Percentiles rank a stretch among this genome's conserved stretches.
These are phyloP conservation scores for Chloroclystis v-ata DNA, from an alignment of 2,888 invertebrate genomes.

Conservation along the genomic window DNA sequence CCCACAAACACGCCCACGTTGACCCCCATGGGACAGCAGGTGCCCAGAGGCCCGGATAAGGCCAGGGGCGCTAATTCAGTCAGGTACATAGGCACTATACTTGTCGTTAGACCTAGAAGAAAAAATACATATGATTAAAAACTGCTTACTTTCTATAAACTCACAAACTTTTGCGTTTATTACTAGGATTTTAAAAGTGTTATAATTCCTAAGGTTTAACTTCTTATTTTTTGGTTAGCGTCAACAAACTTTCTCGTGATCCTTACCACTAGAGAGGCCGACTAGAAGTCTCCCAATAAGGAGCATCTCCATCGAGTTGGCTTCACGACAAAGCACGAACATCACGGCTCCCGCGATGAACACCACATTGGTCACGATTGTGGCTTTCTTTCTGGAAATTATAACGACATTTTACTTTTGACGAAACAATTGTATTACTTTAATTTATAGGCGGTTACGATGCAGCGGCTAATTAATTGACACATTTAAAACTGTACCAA, in stretches of 20 bases:
- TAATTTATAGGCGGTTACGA: no score
- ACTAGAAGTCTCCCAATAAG: constrained; percentile 86
- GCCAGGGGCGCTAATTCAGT: constrained; percentile 89
- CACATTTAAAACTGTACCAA: no score
- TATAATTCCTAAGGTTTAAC: no score
- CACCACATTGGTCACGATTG: constrained; percentile 83
- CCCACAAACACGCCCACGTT: constrained; percentile 86
- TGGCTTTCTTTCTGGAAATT: constrained; percentile 81
- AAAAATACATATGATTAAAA: constrained; percentile 9
- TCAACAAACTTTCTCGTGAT: neutral
- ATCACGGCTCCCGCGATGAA: constrained; percentile 83
- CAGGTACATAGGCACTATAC: constrained; percentile 93
- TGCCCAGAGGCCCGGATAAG: constrained; percentile 91
- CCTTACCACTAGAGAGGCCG: constrained; percentile 83
- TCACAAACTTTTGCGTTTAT: no score
- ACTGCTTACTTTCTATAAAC: no score
- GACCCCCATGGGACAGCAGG: constrained; percentile 88
- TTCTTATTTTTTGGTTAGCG: no score
- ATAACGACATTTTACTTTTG: no score
- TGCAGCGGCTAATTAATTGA: no score
- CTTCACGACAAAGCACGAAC: constrained; percentile 82
- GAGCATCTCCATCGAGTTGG: constrained; percentile 88
- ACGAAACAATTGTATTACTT: no score
- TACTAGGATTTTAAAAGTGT: no score
- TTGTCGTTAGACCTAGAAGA: constrained; percentile 86